Percentiles rank a stretch among this genome's conserved stretches.
Conservation (phyloP, 2,797 vertebrate genomes). For the Sciurus carolinensis region DNA sequence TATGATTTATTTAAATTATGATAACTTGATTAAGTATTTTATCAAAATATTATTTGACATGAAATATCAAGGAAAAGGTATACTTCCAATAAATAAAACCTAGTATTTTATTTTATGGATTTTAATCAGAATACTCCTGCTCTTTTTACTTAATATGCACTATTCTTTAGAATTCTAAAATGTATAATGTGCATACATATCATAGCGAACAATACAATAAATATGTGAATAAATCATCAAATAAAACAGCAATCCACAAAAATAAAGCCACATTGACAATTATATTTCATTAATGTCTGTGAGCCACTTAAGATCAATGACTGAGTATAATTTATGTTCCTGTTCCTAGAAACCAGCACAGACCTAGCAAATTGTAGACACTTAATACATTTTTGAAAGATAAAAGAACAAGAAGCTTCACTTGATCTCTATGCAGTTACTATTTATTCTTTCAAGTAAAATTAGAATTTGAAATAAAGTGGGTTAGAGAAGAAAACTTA, state of each 20-base stretch:
- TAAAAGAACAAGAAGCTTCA: slow-evolving; percentile 10
- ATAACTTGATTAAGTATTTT: background rate
- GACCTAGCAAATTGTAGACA: background rate
- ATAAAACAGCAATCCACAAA: slow-evolving; percentile 32
- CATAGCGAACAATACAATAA: background rate
- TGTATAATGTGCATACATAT: background rate
- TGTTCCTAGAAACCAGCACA: background rate
- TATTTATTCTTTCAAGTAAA: slow-evolving; percentile 66
- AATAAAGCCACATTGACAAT: background rate
- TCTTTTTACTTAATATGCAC: background rate
- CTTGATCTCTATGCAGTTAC: background rate
- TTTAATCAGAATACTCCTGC: background rate
- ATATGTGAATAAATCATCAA: background rate
- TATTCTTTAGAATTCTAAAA: background rate
- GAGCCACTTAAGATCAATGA: background rate
- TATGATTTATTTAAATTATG: background rate
- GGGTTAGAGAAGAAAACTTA: slow-evolving; percentile 50
- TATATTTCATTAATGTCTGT: background rate
- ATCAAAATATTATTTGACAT: slow-evolving; percentile 9
- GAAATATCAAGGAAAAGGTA: background rate
- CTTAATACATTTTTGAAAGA: slow-evolving; percentile 28
- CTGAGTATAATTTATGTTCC: background rate
- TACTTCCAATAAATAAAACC: background rate
- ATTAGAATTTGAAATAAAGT: slow-evolving; percentile 67
- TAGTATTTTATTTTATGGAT: background rate